phyloP scores from a whole-genome alignment of 2,797 vertebrate genomes.

The Triplophysa bombifrons region DNA sequence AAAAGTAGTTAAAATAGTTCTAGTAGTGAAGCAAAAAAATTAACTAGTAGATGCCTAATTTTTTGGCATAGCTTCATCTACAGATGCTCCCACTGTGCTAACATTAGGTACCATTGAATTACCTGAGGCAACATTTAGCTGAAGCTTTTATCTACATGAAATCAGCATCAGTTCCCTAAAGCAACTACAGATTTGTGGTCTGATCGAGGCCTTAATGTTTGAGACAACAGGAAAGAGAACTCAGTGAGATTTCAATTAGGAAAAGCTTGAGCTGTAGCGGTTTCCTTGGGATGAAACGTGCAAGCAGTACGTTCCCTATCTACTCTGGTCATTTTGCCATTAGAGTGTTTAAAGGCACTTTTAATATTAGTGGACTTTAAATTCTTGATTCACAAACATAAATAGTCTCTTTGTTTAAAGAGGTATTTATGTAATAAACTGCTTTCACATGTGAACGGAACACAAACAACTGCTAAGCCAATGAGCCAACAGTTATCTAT shows the following conservation, averaged over 20 bases:
- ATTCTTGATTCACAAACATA: too few species aligned
- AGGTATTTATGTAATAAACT: too few species aligned
- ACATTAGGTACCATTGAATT: background rate
- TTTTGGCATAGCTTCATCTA: background rate
- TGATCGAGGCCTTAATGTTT: background rate
- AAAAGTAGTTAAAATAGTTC: background rate
- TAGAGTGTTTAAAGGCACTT: too few species aligned
- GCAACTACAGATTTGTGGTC: background rate
- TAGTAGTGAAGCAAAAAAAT: too few species aligned
- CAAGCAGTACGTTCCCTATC: background rate
- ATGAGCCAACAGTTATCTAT: too few species aligned
- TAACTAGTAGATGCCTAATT: too few species aligned
- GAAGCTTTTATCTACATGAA: constrained; percentile 12
- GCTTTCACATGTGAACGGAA: background rate
- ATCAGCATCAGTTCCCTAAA: background rate
- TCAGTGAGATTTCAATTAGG: too few species aligned
- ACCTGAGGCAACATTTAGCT: background rate
- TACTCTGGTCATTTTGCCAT: background rate
- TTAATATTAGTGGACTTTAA: too few species aligned
- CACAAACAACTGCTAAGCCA: too few species aligned
- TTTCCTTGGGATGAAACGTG: background rate
- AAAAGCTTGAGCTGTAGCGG: too few species aligned
- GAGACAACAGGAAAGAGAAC: too few species aligned
- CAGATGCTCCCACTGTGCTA: background rate
- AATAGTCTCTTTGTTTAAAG: background rate